A percentile compares a stretch with the other conserved stretches of the same genome.
phyloP scores from a whole-genome alignment of 2,113 vertebrate genomes.

The Condylura cristata region DNA sequence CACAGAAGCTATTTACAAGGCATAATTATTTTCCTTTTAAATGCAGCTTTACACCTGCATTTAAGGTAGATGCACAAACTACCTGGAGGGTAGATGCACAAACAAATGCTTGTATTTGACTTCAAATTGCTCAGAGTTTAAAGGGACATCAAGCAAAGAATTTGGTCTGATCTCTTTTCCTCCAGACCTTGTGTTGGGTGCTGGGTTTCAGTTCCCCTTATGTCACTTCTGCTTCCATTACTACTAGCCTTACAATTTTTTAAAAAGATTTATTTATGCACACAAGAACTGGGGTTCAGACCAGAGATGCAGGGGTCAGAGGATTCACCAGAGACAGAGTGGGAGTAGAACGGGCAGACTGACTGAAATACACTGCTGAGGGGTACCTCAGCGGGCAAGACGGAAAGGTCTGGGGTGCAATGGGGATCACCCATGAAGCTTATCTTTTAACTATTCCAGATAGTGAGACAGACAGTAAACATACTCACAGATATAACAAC shows the following conservation, averaged over 20 bases:
- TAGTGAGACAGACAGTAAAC: background rate
- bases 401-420: too few species aligned
- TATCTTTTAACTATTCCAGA: background rate
- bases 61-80: background rate
- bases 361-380: too few species aligned
- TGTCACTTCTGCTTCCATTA: slow-evolving; percentile 19
- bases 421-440: too few species aligned
- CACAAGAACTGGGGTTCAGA: too few species aligned
- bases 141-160: background rate
- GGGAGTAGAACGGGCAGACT: too few species aligned
- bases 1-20: background rate
- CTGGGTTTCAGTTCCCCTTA: background rate
- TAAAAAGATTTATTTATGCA: too few species aligned
- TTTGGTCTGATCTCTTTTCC: background rate
- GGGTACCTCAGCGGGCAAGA: too few species aligned
- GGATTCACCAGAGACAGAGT: too few species aligned
- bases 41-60: background rate
- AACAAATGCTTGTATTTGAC: background rate
- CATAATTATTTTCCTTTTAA: background rate
- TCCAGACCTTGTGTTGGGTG: background rate
- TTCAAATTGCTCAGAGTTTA: slow-evolving; percentile 27
- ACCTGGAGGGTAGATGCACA: background rate
- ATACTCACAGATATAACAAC: background rate
- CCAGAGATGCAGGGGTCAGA: too few species aligned
- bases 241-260: too few species aligned